These are phyloP conservation scores for Procambarus virginalis DNA, from an alignment of 1,140 invertebrate genomes.

Conservation along the genomic window DNA sequence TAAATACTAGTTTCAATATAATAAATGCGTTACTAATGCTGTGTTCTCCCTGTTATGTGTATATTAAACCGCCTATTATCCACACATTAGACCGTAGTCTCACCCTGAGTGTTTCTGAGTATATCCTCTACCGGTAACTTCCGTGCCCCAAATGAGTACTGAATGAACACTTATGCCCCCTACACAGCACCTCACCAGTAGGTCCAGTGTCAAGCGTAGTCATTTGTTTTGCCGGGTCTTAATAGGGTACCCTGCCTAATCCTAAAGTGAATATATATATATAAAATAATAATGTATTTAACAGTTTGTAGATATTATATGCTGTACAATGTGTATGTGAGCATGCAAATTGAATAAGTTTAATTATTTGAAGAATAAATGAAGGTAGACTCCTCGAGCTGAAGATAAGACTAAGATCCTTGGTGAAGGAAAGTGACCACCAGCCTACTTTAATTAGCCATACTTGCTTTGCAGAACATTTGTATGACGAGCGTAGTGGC, in stretches of 20 bases:
- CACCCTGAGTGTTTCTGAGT: constrained; percentile 9
- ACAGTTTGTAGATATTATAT: neutral
- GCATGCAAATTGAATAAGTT: neutral
- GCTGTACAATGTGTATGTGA: constrained; percentile 9
- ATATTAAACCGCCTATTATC: neutral
- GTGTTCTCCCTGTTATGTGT: neutral
- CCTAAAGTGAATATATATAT: constrained; percentile 18
- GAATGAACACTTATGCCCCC: constrained; percentile 38
- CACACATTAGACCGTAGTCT: neutral
- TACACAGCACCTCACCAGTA: neutral
- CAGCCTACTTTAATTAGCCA: constrained; percentile 11
- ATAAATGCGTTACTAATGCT: neutral
- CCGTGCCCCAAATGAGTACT: neutral
- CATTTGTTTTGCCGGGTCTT: too few species aligned
- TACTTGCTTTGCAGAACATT: constrained; percentile 37
- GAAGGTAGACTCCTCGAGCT: neutral
- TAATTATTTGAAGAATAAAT: neutral
- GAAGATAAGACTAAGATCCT: neutral
- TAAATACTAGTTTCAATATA: neutral
- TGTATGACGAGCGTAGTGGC: constrained; percentile 37
- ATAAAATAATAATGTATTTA: neutral
- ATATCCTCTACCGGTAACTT: neutral
- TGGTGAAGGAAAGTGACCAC: neutral
- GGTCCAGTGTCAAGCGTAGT: too few species aligned
- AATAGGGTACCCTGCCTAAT: neutral